Percentiles rank a stretch among this genome's conserved stretches.
Evolutionary conservation across 2,113 vertebrate genomes (phyloP).

Genomic region (Nyctereutes procyonoides): DNA sequence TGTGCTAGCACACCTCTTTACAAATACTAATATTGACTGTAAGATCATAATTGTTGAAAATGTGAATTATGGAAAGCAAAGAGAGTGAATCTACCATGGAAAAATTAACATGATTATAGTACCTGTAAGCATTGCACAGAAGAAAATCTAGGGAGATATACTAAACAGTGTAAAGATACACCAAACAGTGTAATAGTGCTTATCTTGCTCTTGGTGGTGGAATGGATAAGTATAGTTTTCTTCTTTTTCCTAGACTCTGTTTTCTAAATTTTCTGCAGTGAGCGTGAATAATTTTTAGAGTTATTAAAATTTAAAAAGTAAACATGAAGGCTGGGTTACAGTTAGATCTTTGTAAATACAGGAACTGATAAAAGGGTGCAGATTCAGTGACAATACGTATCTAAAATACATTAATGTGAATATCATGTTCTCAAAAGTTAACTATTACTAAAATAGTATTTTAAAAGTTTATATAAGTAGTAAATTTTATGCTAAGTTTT

Average conservation of each 20-base stretch:
- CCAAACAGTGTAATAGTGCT: background rate
- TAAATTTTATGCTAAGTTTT: background rate
- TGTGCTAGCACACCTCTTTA: conserved; percentile 29
- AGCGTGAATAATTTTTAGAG: conserved; percentile 2
- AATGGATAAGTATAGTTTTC: background rate
- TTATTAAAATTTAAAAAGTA: conserved; percentile 35
- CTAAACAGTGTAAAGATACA: background rate
- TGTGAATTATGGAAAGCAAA: conserved; percentile 16
- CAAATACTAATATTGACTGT: conserved; percentile 24
- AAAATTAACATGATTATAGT: background rate
- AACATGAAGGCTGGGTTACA: background rate
- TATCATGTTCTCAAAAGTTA: background rate
- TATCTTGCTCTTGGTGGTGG: background rate
- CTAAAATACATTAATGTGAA: conserved; percentile 23
- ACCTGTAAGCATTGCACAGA: background rate
- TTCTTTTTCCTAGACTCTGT: background rate
- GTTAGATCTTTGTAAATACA: background rate
- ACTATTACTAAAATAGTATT: conserved; percentile 21
- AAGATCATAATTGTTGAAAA: conserved; percentile 13
- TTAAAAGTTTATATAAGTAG: background rate
- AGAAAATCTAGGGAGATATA: background rate
- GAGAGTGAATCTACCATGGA: background rate
- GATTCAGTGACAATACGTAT: conserved; percentile 39
- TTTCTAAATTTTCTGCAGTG: conserved; percentile 43
- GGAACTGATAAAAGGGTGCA: background rate